Conservation (phyloP, 2,797 vertebrate species). For the Eleutherodactylus coqui region DNA sequence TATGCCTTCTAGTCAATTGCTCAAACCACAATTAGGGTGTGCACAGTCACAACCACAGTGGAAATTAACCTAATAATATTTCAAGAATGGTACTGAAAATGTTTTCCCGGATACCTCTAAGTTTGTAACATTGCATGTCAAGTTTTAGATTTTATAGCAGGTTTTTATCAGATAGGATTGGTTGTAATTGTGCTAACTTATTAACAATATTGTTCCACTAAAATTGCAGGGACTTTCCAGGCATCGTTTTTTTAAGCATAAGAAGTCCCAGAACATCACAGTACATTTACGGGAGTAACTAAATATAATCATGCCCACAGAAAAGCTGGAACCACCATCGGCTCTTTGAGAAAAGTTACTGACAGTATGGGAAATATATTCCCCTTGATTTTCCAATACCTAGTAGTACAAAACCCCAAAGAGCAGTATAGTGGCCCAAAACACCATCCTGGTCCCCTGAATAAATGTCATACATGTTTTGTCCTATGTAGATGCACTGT, state of each 20-base stretch:
- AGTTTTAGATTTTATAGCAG: background rate
- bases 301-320: background rate
- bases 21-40: background rate
- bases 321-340: background rate
- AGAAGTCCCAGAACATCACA: background rate
- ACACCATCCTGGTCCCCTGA: too few species aligned
- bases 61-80: background rate
- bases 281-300: background rate
- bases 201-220: background rate
- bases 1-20: background rate
- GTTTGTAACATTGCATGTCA: background rate
- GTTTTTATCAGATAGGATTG: background rate
- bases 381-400: background rate
- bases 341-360: background rate
- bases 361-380: background rate
- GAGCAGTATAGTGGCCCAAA: too few species aligned
- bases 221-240: conserved; percentile 6
- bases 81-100: background rate
- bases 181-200: background rate
- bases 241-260: background rate
- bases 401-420: too few species aligned
- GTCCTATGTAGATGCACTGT: too few species aligned
- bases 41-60: too few species aligned
- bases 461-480: too few species aligned
- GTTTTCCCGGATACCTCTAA: background rate